Conservation (phyloP, 2,797 vertebrate species). For the Pangasius larnaudii region DNA sequence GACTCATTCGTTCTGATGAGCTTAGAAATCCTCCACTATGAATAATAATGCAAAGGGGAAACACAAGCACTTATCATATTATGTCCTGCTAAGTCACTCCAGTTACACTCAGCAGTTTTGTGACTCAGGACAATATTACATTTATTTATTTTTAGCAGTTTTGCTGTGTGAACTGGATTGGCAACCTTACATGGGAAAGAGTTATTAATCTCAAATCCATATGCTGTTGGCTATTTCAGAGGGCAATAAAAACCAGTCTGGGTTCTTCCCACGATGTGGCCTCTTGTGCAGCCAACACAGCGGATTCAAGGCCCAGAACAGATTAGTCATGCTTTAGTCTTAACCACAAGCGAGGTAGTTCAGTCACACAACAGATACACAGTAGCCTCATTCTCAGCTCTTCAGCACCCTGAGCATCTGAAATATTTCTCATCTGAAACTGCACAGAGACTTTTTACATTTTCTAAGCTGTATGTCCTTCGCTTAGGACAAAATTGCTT, state of each 20-base stretch:
- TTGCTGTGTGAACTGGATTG: conserved; percentile 25
- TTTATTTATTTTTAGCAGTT: conserved; percentile 33
- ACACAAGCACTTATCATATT: conserved; percentile 31
- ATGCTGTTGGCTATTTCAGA: conserved; percentile 54
- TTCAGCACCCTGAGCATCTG: background rate
- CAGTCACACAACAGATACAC: background rate
- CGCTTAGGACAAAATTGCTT: background rate
- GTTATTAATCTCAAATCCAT: conserved; percentile 52
- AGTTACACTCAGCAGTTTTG: background rate
- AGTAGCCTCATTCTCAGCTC: background rate
- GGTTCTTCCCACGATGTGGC: conserved; percentile 48
- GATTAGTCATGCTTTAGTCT: conserved; percentile 28
- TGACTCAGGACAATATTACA: conserved; percentile 7
- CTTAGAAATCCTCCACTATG: conserved; percentile 4
- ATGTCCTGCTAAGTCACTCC: conserved; percentile 13
- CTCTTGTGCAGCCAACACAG: conserved; percentile 18
- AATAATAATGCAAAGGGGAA: conserved; percentile 21
- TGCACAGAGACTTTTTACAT: background rate
- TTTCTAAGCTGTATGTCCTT: background rate
- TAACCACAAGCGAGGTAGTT: conserved; percentile 25
- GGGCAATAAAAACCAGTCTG: conserved; percentile 47
- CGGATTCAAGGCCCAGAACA: conserved; percentile 14
- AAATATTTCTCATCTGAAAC: conserved; percentile 10
- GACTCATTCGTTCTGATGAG: conserved; percentile 2
- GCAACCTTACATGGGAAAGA: conserved; percentile 50